Conservation (phyloP, 2,888 invertebrate genomes). For the Chloromyia formosa region DNA sequence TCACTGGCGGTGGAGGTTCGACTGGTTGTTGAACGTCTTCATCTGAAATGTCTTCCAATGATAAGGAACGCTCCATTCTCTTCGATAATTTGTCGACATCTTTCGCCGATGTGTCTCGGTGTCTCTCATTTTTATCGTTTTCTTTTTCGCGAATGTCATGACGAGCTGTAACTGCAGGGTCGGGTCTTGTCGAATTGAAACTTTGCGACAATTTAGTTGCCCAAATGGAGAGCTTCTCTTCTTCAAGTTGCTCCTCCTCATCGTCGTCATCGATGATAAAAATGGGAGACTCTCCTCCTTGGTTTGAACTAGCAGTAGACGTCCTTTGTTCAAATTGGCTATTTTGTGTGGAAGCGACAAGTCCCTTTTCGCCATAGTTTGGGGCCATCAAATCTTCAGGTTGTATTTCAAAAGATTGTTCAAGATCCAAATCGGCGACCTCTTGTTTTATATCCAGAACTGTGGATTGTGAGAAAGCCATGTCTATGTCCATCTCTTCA, state of each 20-base stretch:
- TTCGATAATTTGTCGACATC: conserved; percentile 44
- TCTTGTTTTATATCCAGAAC: conserved; percentile 49
- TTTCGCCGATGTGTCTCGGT: conserved; percentile 28
- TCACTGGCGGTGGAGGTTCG: neutral
- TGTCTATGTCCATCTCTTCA: conserved; percentile 54
- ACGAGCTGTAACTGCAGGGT: neutral
- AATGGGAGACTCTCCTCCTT: neutral
- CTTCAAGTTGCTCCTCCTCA: conserved; percentile 53
- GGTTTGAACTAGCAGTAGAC: neutral
- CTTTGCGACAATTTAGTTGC: conserved; percentile 36
- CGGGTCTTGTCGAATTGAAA: neutral
- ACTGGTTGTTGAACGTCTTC: neutral
- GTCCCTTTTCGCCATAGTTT: neutral
- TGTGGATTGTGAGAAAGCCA: conserved; percentile 43
- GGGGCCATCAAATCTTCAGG: neutral
- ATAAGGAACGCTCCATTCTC: neutral
- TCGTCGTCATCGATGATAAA: conserved; percentile 46
- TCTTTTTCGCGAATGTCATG: neutral
- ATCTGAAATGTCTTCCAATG: neutral
- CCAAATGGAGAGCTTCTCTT: conserved; percentile 37
- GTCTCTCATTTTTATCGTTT: neutral
- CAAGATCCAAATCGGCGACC: conserved; percentile 33
- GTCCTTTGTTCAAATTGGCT: neutral
- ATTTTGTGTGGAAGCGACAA: neutral
- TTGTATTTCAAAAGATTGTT: conserved; percentile 24